A percentile compares a stretch with the other conserved stretches of the same genome.
Evolutionary conservation across 2,888 invertebrate species (phyloP).

Genomic region (Lasioglossum lativentre): DNA sequence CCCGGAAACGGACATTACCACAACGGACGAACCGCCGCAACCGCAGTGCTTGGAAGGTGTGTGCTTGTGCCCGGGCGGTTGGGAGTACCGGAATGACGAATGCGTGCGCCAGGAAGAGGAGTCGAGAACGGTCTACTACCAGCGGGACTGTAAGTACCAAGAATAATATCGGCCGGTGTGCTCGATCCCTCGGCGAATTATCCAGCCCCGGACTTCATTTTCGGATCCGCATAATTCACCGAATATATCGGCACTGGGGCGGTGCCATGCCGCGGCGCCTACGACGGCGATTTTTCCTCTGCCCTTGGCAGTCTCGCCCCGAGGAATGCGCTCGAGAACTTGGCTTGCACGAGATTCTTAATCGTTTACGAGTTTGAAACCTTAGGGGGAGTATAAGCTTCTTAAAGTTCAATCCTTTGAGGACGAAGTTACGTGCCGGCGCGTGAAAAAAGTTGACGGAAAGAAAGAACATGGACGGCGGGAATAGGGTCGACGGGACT

Average conservation of each 20-base stretch:
- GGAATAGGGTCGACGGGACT: background rate
- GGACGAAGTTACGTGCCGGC: background rate
- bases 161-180: background rate
- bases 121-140: constrained; percentile 49
- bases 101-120: constrained; percentile 74
- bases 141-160: constrained; percentile 66
- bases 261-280: background rate
- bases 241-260: background rate
- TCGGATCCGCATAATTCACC: background rate
- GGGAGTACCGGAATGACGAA: constrained; percentile 78
- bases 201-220: background rate
- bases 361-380: background rate
- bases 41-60: constrained; percentile 84
- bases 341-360: constrained; percentile 9
- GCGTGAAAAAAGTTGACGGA: background rate
- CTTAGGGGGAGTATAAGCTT: background rate
- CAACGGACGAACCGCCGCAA: constrained; percentile 71
- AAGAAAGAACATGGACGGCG: background rate
- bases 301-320: background rate
- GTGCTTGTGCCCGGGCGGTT: constrained; percentile 88
- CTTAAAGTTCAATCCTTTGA: constrained; percentile 12
- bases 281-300: background rate
- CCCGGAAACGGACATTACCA: constrained; percentile 74
- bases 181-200: background rate
- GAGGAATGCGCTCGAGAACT: background rate